Evolutionary conservation across 2,888 invertebrate genomes (phyloP), one percentile per base, ranked within the genome.

Genomic region (Amblyjoppa proteus): DNA sequence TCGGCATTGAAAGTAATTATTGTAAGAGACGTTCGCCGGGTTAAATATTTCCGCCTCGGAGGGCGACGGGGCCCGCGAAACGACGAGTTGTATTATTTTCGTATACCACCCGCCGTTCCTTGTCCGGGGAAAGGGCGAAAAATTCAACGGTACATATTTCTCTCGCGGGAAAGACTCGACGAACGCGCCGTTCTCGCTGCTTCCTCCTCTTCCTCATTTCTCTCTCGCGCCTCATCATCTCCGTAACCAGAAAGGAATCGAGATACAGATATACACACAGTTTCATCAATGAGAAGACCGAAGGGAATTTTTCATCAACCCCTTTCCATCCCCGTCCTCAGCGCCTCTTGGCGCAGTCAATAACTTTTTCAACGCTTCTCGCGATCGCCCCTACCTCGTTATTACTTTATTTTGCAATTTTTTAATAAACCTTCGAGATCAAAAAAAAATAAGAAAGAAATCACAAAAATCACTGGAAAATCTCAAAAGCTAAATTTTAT

Each of bases 271-370:
- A 79, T 80, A 79, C 71, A 79, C 77, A 73, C 81, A 76, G 80
- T 83, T 83, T 80, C 80, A 49, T 83, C 73, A 73, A 85, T 80
- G 61, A 77, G 73, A 77, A 75, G 76, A 68, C 83, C 76, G 76
- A 82, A 83, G 80, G 53, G 85, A 83, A 83, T 85, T 85, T 85
- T 81, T 83, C 85, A 85, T 85, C 85, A 83, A 74, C 80, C 77
- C 69, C 49, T 34, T 61, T 0, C 49, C n/a, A 53, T 53, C 34
- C 71, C 34, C 71, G 38, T 66, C 73, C 56, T 53, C 73, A 56
- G 25, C 49, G 58, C 74, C 53, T 83, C 83, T 74, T 75, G 58
- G 64, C 66, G 56, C 76, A 71, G 58, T 53, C 66, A 51, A 51
- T 71, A 53, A 69, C 28, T 71, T 64, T 58, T 77, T 49, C 69